Conservation (phyloP, 2,888 invertebrate species). For the Ochropacha duplaris region DNA sequence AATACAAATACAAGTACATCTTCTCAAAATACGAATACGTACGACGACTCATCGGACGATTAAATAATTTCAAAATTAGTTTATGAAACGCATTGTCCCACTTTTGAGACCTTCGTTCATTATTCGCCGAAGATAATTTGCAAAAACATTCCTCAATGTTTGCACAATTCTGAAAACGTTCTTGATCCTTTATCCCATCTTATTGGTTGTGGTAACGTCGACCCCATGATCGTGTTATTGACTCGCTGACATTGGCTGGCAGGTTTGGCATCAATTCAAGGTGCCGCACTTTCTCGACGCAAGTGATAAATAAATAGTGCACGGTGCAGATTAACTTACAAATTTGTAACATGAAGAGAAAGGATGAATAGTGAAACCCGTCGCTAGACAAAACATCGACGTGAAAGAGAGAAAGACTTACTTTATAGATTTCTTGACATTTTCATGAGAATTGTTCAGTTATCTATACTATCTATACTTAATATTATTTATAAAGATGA, state of each 20-base stretch:
- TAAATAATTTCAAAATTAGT: not conserved
- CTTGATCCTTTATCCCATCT: not conserved
- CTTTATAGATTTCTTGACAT: too few species aligned
- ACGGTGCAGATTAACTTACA: too few species aligned
- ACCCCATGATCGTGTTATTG: conserved; percentile 4
- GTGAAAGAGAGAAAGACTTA: too few species aligned
- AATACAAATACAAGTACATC: too few species aligned
- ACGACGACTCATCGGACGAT: too few species aligned
- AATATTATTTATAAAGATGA: too few species aligned
- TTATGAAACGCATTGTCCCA: not conserved
- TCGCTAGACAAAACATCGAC: too few species aligned
- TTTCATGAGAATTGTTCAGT: too few species aligned
- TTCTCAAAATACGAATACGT: too few species aligned
- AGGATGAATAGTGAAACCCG: too few species aligned
- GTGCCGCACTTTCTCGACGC: conserved; percentile 30
- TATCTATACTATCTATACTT: too few species aligned
- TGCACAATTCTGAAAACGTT: not conserved
- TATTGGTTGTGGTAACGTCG: not conserved
- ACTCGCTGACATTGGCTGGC: conserved; percentile 16
- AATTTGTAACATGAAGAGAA: too few species aligned
- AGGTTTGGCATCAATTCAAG: conserved; percentile 29
- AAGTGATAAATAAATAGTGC: conserved; percentile 4
- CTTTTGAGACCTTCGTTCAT: not conserved
- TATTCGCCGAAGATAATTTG: not conserved
- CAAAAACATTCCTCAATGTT: not conserved